phyloP scores from a whole-genome alignment of 2,888 invertebrate genomes.

The Dastarcus helophoroides region DNA sequence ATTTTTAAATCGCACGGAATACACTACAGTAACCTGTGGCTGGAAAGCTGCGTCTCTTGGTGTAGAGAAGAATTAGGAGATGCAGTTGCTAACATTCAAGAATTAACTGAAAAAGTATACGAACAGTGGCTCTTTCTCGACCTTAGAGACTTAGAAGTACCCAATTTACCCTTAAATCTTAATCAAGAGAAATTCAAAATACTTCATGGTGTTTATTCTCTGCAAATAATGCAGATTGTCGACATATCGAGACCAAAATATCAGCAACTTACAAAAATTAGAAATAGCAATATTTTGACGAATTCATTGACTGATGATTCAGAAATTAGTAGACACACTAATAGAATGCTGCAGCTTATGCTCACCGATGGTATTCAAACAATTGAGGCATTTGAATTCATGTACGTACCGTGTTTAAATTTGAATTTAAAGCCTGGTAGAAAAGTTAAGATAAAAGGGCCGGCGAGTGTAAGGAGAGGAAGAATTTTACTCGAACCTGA shows the following conservation, averaged over 20 bases:
- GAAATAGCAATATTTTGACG: conserved; percentile 37
- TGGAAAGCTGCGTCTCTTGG: conserved; percentile 43
- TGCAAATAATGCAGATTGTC: conserved; percentile 49
- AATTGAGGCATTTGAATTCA: conserved; percentile 60
- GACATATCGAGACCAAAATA: conserved; percentile 48
- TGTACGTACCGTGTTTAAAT: conserved; percentile 44
- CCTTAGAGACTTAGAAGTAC: conserved; percentile 49
- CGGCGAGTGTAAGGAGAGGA: conserved; percentile 58
- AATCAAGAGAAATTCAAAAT: conserved; percentile 35
- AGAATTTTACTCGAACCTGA: conserved; percentile 52
- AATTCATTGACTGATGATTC: conserved; percentile 23
- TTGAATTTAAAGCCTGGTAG: conserved; percentile 49
- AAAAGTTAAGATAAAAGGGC: conserved; percentile 56
- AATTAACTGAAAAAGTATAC: conserved; percentile 46
- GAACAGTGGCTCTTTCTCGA: conserved; percentile 58
- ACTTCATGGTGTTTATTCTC: conserved; percentile 44
- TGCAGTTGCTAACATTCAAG: conserved; percentile 35
- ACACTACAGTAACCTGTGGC: conserved; percentile 28
- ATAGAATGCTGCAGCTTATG: conserved; percentile 55
- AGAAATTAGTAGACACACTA: conserved; percentile 1
- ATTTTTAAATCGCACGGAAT: conserved; percentile 22
- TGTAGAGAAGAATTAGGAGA: conserved; percentile 37
- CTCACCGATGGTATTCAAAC: conserved; percentile 66
- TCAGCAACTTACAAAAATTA: conserved; percentile 36
- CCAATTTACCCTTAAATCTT: conserved; percentile 48